Conservation (phyloP, 2,797 vertebrate species). For the Pseudotriccus pelzelni region DNA sequence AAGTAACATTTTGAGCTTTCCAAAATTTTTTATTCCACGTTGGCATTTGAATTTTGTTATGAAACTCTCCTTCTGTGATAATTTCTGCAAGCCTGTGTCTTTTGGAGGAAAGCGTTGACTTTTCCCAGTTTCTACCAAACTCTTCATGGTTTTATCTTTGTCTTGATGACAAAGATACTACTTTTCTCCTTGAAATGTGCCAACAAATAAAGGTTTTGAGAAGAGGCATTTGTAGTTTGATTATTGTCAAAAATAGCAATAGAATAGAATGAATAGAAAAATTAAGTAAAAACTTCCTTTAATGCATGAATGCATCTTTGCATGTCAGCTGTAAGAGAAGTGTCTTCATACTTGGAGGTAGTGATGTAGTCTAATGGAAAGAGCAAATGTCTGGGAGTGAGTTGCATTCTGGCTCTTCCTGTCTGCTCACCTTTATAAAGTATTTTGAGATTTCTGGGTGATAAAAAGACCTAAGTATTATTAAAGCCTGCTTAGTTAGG, state of each 20-base stretch:
- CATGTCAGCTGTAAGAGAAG: neutral
- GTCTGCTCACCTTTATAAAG: neutral
- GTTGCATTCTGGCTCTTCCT: neutral
- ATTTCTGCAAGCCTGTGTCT: conserved; percentile 61
- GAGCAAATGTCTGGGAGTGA: neutral
- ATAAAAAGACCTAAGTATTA: neutral
- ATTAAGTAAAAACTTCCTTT: neutral
- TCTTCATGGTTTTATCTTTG: conserved; percentile 52
- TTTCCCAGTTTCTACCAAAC: conserved; percentile 64
- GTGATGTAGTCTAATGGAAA: neutral
- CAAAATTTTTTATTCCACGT: neutral
- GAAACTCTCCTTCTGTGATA: conserved; percentile 63
- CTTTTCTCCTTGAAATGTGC: neutral
- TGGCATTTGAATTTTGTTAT: conserved; percentile 68
- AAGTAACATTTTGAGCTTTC: neutral
- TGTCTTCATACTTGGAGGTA: neutral
- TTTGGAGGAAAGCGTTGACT: conserved; percentile 57
- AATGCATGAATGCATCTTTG: neutral
- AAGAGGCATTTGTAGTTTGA: neutral
- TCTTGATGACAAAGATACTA: neutral
- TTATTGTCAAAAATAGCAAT: neutral
- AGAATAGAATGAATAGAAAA: neutral
- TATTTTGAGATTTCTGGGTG: neutral
- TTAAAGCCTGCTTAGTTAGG: neutral
- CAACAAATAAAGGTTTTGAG: neutral